These are phyloP conservation scores for Latrodectus hesperus DNA, from an alignment of 2,888 invertebrate genomes.

Conservation along the genomic window DNA sequence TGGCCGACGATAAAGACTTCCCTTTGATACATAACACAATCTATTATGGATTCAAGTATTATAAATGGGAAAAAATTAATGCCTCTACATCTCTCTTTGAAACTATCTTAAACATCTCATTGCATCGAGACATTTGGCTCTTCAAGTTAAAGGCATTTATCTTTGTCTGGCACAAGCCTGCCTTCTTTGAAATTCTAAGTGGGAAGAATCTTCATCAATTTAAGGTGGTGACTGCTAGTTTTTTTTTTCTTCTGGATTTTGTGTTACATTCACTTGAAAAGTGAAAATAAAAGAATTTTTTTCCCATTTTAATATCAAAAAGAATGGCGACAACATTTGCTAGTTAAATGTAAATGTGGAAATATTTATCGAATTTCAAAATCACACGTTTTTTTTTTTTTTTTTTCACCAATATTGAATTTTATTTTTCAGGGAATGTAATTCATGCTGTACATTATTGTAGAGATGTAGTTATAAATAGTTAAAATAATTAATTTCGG, in stretches of 20 bases:
- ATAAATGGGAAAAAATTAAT: not conserved
- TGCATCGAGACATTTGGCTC: not conserved
- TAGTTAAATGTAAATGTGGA: too few relatives aligned
- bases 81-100: not conserved
- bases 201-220: constrained; percentile 10
- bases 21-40: not conserved
- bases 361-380: too few relatives aligned
- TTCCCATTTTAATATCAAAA: too few relatives aligned
- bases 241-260: constrained; percentile 13
- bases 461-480: too few relatives aligned
- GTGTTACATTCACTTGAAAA: not conserved
- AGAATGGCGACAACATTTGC: too few relatives aligned
- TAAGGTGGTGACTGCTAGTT: constrained; percentile 5
- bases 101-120: not conserved
- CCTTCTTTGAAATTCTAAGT: constrained; percentile 31
- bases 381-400: too few relatives aligned
- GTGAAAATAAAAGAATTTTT: too few relatives aligned
- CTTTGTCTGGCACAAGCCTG: constrained; percentile 26
- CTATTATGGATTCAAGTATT: not conserved
- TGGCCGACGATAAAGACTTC: not conserved
- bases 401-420: too few relatives aligned
- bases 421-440: too few relatives aligned
- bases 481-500: too few relatives aligned
- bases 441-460: too few relatives aligned
- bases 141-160: constrained; percentile 43